These are phyloP conservation scores for Henricia sp. DNA, from an alignment of 53 echinoderm and acorn worm genomes.

Conservation along the genomic window DNA sequence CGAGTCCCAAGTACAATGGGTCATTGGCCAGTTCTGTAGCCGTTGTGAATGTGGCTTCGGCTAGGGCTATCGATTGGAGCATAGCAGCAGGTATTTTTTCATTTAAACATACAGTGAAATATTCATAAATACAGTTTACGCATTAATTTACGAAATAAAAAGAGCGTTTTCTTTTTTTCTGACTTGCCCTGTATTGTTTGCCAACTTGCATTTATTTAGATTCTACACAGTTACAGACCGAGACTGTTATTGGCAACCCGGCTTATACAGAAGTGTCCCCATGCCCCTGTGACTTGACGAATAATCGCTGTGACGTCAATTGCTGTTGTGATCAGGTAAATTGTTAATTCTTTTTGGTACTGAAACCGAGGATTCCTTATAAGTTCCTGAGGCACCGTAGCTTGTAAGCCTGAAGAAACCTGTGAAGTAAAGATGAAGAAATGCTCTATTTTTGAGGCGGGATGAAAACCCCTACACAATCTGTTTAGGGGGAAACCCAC, in stretches of 20 bases:
- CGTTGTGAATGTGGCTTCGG: slow-evolving; percentile 64
- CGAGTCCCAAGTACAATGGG: slow-evolving; percentile 82
- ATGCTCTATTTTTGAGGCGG: too few relatives aligned
- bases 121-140: too few relatives aligned
- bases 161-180: too few relatives aligned
- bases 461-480: too few relatives aligned
- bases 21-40: slow-evolving; percentile 67
- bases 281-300: slow-evolving; percentile 83
- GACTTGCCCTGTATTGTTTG: neutral
- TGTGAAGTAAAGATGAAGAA: too few relatives aligned
- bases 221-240: slow-evolving; percentile 16
- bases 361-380: too few relatives aligned
- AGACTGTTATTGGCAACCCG: slow-evolving; percentile 73
- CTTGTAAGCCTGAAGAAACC: too few relatives aligned
- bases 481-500: too few relatives aligned
- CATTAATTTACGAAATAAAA: too few relatives aligned
- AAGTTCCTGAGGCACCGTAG: too few relatives aligned
- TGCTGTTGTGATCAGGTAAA: slow-evolving; percentile 96
- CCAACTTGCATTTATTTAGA: neutral
- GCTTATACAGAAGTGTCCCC: slow-evolving; percentile 89
- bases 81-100: slow-evolving; percentile 75
- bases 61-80: slow-evolving; percentile 68
- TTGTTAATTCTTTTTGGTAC: too few relatives aligned
- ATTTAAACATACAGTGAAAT: too few relatives aligned
- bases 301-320: slow-evolving; percentile 71